These are phyloP conservation scores for Erethizon dorsatum DNA, from an alignment of 2,797 vertebrate species.

Conservation along the genomic window DNA sequence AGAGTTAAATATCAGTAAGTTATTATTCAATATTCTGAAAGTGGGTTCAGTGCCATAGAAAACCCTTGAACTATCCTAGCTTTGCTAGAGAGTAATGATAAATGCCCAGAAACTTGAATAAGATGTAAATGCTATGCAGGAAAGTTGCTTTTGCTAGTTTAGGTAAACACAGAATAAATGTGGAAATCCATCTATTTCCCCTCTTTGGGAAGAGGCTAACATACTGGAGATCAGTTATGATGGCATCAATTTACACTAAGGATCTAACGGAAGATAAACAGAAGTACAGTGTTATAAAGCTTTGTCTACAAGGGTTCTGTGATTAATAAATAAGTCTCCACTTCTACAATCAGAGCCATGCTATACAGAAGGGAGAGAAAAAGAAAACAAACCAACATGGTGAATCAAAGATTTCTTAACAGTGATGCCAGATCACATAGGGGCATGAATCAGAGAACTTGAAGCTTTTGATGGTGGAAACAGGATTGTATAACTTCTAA, in stretches of 20 bases:
- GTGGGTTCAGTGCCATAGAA: constrained; percentile 7
- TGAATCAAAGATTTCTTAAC: constrained; percentile 46
- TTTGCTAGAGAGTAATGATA: background rate
- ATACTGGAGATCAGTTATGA: background rate
- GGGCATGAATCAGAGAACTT: background rate
- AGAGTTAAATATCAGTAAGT: background rate
- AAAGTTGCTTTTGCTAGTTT: background rate
- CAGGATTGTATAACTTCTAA: background rate
- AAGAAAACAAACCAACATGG: background rate
- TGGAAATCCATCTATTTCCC: background rate
- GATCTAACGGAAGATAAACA: background rate
- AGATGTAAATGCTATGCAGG: background rate
- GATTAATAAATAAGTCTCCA: constrained; percentile 43
- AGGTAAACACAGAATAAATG: background rate
- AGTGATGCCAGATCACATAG: background rate
- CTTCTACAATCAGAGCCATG: constrained; percentile 58
- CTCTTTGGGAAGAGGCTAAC: background rate
- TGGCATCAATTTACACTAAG: background rate
- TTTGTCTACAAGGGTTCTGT: constrained; percentile 41
- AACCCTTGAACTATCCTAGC: background rate
- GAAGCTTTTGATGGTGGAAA: background rate
- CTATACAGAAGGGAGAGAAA: background rate
- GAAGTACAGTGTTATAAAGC: constrained; percentile 20
- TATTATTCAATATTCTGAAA: background rate
- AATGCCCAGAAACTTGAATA: background rate